Evolutionary conservation across 1,140 invertebrate genomes (phyloP), one percentile per base, ranked within the genome.

Genomic region (Drosophila azteca): DNA sequence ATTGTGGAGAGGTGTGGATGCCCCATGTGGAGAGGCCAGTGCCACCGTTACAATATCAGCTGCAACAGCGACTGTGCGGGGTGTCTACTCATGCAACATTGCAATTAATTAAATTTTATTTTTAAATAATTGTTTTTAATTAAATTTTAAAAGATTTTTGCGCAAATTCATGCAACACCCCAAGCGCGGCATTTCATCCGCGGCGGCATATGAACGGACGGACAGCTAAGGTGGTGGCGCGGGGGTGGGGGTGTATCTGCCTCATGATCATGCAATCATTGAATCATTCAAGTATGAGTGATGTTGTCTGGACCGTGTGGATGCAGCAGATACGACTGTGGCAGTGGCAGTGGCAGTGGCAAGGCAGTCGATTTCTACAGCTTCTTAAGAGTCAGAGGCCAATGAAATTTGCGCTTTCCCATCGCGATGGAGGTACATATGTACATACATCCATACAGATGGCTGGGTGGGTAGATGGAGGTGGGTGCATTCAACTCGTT

Each of bases 41-140:
- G 81, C 83, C 81, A 85, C 81, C 81, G 82, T 85, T 85, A 82
- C 74, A 78, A 55, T 78, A 77, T 75, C 72, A 81, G 62, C 55
- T 39, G 31, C 54, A 50, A 20, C 62, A 35, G 17, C 52, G 43
- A 44, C 64, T 41, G 15, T 65, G 44, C 52, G 62, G 72, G 78
- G 61, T 82, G 78, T 82, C 74, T 76, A 87, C 82, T 85, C 82
- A 85, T 85, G 82, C 82, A 85, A 85, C 79, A 85, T 85, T 85
- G 82, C 82, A 82, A 85, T 85, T 85, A 85, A 85, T 85, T 85
- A 85, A 82, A 78, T 87, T 87, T 85, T 85, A 85, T 85, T 85
- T 85, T 88, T 78, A 82, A 87, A 85, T 82, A 85, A 85, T 87
- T 88, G 83, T 87, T 87, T 85, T 85, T 87, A 85, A 85, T 85